Evolutionary conservation across 2,797 vertebrate genomes (phyloP).

Genomic region (Rhinichthys osculus): DNA sequence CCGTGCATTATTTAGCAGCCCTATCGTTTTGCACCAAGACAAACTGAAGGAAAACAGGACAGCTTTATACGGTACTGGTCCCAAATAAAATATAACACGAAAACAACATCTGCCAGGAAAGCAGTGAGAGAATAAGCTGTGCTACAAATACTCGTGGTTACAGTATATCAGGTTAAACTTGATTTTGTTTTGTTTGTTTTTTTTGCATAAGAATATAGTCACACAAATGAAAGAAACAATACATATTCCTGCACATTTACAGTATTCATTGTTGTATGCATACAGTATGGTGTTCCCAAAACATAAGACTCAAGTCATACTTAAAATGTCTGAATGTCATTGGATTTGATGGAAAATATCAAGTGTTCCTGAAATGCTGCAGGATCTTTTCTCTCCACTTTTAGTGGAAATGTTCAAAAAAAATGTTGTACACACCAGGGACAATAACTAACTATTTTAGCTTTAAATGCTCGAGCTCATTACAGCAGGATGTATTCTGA

Average conservation of each 20-base stretch:
- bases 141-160: neutral
- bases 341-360: neutral
- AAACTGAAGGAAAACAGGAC: neutral
- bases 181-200: rapidly evolving
- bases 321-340: neutral
- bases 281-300: neutral
- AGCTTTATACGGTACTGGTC: neutral
- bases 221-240: neutral
- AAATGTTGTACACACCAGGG: too few relatives aligned
- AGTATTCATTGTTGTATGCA: neutral
- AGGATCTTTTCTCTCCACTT: neutral
- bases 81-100: neutral
- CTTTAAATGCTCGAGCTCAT: neutral
- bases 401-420: neutral
- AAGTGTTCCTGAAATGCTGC: neutral
- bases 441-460: too few relatives aligned
- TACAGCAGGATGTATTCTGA: neutral
- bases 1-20: slow-evolving; percentile 40
- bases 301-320: neutral
- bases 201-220: neutral
- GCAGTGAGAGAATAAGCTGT: neutral
- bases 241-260: neutral
- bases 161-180: neutral
- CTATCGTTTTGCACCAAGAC: neutral
- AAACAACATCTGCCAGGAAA: neutral